Evolutionary conservation across 2,888 invertebrate species (phyloP), one percentile per base, ranked within the genome.

Genomic region (Pterobdella sp.): DNA sequence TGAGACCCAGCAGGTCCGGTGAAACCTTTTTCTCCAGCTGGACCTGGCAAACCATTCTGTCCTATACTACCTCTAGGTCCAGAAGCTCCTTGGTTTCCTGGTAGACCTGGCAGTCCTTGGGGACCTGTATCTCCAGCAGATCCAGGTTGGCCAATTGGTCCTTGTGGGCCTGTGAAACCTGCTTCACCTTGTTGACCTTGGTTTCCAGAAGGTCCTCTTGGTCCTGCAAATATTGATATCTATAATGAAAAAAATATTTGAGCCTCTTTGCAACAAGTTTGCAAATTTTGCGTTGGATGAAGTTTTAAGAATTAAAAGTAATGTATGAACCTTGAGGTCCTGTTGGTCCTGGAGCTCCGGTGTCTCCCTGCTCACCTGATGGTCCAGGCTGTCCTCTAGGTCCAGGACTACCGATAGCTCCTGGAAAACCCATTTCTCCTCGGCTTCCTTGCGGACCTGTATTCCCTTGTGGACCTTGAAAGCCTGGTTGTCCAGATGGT

Each of bases 21-120:
- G 4, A 76, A 63, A 37, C 79, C 79, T 49, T 74, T 72, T 4
- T 67, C 79, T 37, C 92, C 92, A 22, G 49, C 42, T 29, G 66
- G 26, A 49, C 66, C 72, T 18, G 65, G 26, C 14, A 64, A 60
- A n/a, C 60, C 71, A 56, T 35, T 32, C 26, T 37, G 31, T 64
- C 66, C 72, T 18, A 35, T 26, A n/a, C 37, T 64, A n/a, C 60
- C 71, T 37, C 32, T 52, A 88, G 34, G 80, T 81, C 68, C 75
- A 64, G 34, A 78, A 85, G 42, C 36, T 31, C 74, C 73, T 1
- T 67, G 35, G 18, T 42, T 31, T 36, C 22, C 75, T 42, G 64
- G 52, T 31, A 37, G 37, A n/a, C 76, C 76, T 69, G 73, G 68
- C 52, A 36, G 4, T 35, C 75, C 76, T 76, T 0, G 37, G 18